A percentile compares a stretch with the other conserved stretches of the same genome.
Conservation (phyloP, 2,797 vertebrate genomes). For the Lagorchestes hirsutus region DNA sequence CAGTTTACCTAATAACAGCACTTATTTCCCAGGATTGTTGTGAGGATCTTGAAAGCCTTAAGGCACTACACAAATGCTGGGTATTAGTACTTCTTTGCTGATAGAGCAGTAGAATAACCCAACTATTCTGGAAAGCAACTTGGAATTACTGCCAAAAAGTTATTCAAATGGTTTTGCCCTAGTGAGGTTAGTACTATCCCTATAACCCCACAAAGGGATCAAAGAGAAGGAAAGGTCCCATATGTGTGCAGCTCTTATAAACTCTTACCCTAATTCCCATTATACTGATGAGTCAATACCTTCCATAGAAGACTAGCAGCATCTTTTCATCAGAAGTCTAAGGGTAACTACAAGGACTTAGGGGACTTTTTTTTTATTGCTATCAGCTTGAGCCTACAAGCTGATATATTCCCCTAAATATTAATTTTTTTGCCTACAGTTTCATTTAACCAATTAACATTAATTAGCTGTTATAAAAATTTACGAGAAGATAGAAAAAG, state of each 20-base stretch:
- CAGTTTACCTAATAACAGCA: neutral
- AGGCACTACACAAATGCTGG: neutral
- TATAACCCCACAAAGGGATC: neutral
- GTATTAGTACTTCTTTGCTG: neutral
- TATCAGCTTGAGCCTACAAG: neutral
- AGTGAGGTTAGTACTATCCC: neutral
- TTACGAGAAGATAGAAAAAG: neutral
- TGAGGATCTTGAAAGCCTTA: neutral
- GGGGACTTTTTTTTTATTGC: neutral
- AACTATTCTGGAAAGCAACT: neutral
- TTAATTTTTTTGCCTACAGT: neutral
- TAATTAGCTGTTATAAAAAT: neutral
- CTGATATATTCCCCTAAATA: neutral
- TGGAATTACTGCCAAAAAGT: neutral
- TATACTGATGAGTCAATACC: neutral
- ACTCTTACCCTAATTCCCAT: neutral
- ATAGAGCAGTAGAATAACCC: neutral
- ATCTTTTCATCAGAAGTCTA: neutral
- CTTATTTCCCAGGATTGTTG: no score
- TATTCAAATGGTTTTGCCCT: neutral
- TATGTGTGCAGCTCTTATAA: neutral
- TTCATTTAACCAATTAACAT: neutral
- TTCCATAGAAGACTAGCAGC: neutral
- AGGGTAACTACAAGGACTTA: neutral
- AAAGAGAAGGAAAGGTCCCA: neutral